Base-by-base conservation (phyloP, 2,797 vertebrate species). In the Yasuhikotakia modesta region DNA sequence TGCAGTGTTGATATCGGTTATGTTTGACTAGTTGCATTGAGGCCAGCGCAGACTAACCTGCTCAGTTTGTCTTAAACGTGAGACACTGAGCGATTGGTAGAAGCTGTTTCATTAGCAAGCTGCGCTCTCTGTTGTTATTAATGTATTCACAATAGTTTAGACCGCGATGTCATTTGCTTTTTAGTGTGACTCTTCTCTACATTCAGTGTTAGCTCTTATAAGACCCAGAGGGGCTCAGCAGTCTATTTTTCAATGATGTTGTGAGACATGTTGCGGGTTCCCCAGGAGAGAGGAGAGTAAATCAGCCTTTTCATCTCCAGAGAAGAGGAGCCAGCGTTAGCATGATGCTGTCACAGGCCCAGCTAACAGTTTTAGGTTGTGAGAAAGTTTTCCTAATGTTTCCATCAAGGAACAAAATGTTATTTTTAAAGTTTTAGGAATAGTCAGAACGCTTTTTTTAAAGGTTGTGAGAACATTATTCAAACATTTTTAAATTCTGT, bases 231-330 rank as follows among this genome's bases (percentile, higher is more conserved):
- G 91, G 90, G 87, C 86, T 83, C 82, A 53, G 88, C 86, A 88
- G 90, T 91, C 91, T 93, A 90, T 93, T 93, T 93, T 93, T 90
- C 89, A 91, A 90, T 92, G 91, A 93, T 93, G 92, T 92, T 93
- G 90, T 92, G 91, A 93, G 87, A 89, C 88, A 89, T 91, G 91
- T 91, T 90, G 89, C 89, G 86, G 88, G 87, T 87, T 88, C 90
- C 90, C 90, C 86, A 83, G 90, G 90, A 90, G 90, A 89, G 88
- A 79, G 60, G 86, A 91, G 91, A 65, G 91, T 92, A 92, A 43
- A 93, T 93, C 92, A 91, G 87, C 88, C 89, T 89, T 89, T 92
- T 90, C 90, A 91, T 92, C 89, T 92, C 88, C 83, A 88, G 90
- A 90, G 91, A 86, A 91, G 87, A 88, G 85, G 86, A 87, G 84